Percentiles rank a stretch among this genome's conserved stretches.
Conservation (phyloP, 2,888 invertebrate species). For the Conchocele bisecta region DNA sequence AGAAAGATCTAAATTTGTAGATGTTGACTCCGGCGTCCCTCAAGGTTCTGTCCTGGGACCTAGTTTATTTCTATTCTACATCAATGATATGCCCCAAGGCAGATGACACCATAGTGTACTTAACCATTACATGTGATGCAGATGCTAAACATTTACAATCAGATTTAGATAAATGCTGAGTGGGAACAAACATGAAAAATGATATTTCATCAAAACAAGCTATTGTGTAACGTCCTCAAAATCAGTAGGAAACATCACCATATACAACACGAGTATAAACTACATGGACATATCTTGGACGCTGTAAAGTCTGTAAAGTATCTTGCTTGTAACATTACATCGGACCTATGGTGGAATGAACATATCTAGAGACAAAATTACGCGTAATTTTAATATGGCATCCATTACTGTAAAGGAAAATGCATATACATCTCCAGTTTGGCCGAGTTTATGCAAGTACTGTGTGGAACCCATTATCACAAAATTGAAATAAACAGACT, state of each 20-base stretch:
- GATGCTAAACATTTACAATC: conserved; percentile 15
- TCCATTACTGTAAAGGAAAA: too few relatives aligned
- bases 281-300: conserved; percentile 23
- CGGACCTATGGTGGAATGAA: conserved; percentile 22
- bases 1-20: conserved; percentile 3
- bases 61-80: conserved; percentile 10
- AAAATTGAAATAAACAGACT: neutral
- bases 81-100: conserved; percentile 15
- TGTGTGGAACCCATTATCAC: conserved; percentile 11
- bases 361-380: too few relatives aligned
- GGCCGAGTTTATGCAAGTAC: conserved; percentile 10
- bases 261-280: neutral
- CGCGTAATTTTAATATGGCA: too few relatives aligned
- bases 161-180: conserved; percentile 4
- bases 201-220: conserved; percentile 35
- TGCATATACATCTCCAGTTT: conserved; percentile 11
- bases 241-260: conserved; percentile 19
- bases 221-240: conserved; percentile 27
- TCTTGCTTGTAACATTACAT: conserved; percentile 15
- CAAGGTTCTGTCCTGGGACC: conserved; percentile 12
- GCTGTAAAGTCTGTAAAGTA: conserved; percentile 25
- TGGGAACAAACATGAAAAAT: too few relatives aligned
- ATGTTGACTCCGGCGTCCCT: conserved; percentile 8
- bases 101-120: conserved; percentile 29
- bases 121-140: conserved; percentile 7